Base-by-base conservation (phyloP, 1,140 invertebrate species). In the Neotoxoptera formosana region DNA sequence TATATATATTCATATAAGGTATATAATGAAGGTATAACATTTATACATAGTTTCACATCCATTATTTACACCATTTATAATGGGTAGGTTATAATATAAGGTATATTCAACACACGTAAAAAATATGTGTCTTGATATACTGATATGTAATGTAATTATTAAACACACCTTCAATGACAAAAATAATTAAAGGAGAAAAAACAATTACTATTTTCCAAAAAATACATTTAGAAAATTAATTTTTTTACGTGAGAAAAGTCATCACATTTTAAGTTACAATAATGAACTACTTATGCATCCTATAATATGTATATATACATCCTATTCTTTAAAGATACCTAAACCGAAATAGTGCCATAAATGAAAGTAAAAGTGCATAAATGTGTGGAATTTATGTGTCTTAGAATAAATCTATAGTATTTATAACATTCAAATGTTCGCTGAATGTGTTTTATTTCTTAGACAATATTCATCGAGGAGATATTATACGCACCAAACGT, bases 101-200 rank as follows among this genome's bases (percentile, higher is more conserved):
- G 23, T 30, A 47, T 30, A 47, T 30, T 48, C 84, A 7, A 48
- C 25, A 41, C 25, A 47, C 25, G 84, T 87, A 48, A n/a, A 84
- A 87, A 47, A n/a, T n/a, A 48, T 86, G 45, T 47, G 4, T 86
- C 47, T n/a, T 48, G 14, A n/a, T 48, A n/a, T 48, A 17, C 34
- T 7, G 21, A 25, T 36, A 84, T 84, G 36, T 45, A 84, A 41
- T 41, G 9, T 25, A 86, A 30, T 45, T 86, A 45, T 30, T 86
- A 34, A 84, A 83, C 34, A 86, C 7, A 41, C 36, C 2, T 84
- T 30, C 83, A 47, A 47, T 47, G 45, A 47, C 84, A 86, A 47
- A 86, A 86, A 86, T 30, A 86, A 86, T 86, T 45, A 47, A 86
- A 47, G 84, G 14, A 30, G 25, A 86, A 86, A 67, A 86, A 86